Evolutionary conservation across 2,888 invertebrate genomes (phyloP), one percentile per base, ranked within the genome.

Genomic region (Ornithoptera priamus): DNA sequence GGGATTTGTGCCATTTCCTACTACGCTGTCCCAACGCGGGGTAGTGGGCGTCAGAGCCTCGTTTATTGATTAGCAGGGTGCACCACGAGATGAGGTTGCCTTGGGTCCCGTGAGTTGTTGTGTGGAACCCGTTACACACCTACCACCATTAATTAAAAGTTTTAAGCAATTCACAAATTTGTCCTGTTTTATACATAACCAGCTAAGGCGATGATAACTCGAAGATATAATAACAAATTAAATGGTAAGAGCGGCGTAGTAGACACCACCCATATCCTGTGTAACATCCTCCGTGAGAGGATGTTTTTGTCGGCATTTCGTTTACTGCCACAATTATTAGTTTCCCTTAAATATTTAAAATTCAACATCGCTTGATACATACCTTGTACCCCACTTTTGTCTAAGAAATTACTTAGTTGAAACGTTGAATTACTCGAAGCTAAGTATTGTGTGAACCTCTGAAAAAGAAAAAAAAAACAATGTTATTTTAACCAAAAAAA

Each of bases 341-440:
- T 59, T 56, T n/a, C 18, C 39, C 39, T 10, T 39, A 39, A 39
- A 65, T 42, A 62, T 65, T 61, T 22, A 50, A 53, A 53, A 30
- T 62, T 17, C 53, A 56, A 46, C 56, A 58, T 17, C 53, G 53
- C n/a, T 17, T 5, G 67, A 76, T 82, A 93, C 93, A 94, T 95
- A 98, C 99, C 99, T 96, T 99, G 99, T 69, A 98, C 97, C 83
- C 98, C 98, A 82, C 97, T 97, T 94, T 99, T 99, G 92, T 99
- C 99, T 90, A 99, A 94, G 93, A 99, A 99, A 94, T 96, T 97
- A 93, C 97, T 97, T 85, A 99, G 96, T 94, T 99, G 99, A 95
- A 99, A 99, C 82, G 98, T 98, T 87, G 99, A 99, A 94, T 99
- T 99, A 94, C 99, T 99, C 80, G 99, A 99, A 72, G 99, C 99